phyloP scores from a whole-genome alignment of 2,797 vertebrate genomes.

The Fistularia tabacaria region DNA sequence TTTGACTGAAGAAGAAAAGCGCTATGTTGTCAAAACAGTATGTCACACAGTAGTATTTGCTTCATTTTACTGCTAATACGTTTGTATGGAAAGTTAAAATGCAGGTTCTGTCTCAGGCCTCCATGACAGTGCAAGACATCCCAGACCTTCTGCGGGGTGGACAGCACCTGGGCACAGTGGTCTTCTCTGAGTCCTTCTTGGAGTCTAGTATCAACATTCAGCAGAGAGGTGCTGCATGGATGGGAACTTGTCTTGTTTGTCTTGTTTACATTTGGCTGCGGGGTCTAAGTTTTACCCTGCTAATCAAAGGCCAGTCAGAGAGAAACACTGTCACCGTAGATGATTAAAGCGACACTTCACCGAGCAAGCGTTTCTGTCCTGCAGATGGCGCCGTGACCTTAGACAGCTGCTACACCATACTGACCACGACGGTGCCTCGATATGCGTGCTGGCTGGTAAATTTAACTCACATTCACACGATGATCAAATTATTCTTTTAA shows the following conservation, averaged over 20 bases:
- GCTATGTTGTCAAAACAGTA: slow-evolving; percentile 89
- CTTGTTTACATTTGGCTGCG: background rate
- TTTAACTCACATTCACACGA: too few species aligned
- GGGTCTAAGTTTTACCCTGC: too few species aligned
- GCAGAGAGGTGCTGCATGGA: slow-evolving; percentile 78
- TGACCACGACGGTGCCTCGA: slow-evolving; percentile 86
- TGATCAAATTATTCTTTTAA: background rate
- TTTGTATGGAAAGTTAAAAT: background rate
- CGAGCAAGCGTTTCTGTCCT: slow-evolving; percentile 52
- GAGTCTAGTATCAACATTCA: slow-evolving; percentile 88
- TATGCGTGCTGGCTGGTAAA: slow-evolving; percentile 89
- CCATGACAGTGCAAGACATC: slow-evolving; percentile 87
- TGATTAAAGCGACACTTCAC: background rate
- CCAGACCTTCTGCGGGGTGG: slow-evolving; percentile 79
- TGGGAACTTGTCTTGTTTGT: background rate
- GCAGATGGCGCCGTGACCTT: slow-evolving; percentile 87
- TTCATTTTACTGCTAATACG: background rate
- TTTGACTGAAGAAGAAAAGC: slow-evolving; percentile 79
- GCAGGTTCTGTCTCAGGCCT: slow-evolving; percentile 70
- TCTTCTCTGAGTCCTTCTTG: slow-evolving; percentile 94
- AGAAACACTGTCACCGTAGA: too few species aligned
- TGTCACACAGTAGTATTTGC: slow-evolving; percentile 46
- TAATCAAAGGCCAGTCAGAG: too few species aligned
- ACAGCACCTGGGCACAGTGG: slow-evolving; percentile 84
- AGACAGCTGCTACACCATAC: slow-evolving; percentile 84